Base-by-base conservation (phyloP, 1,140 invertebrate genomes). In the Pectinophora gossypiella region DNA sequence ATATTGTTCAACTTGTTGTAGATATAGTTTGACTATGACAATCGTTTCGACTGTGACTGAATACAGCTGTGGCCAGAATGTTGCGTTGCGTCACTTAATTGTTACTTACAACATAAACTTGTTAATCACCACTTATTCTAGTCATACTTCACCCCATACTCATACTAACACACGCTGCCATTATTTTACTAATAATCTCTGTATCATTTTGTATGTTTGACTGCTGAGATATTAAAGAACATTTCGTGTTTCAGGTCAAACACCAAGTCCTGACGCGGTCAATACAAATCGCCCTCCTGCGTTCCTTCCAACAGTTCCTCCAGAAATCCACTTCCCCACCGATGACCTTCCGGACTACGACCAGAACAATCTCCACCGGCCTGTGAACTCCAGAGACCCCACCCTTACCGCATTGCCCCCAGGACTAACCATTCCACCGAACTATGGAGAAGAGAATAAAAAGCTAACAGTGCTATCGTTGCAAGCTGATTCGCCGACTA, bases 401-500 rank as follows among this genome's bases (percentile, higher is more conserved):
- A 42, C 59, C 6, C 27, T 80, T 18, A 46, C 61, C 22, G 76
- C 66, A 10, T 48, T 82, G 1, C 76, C 78, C 19, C 72, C 74
- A 45, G 76, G 75, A 1, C 36, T 82, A 1, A 66, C 69, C 0
- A 43, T 75, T 19, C 72, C 65, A 9, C 58, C 72, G 22, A 51
- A 56, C 32, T 80, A 57, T 55, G 73, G 68, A 44, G 75, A 85
- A 20, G 72, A 72, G 16, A 87, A 85, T 55, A 84, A 82, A 51
- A 85, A 84, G 22, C 56, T 94, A 43, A 88, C 89, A 10, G 91
- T 94, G 1, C 90, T 94, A 50, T 89, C 90, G 0, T 59, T 95
- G 50, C 91, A 95, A 81, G 91, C 95, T 10, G 87, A 96, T 20
- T 94, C 96, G 61, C 91, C 94, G 0, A 91, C 92, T 19, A 94